Base-by-base conservation (phyloP, 2,888 invertebrate genomes). In the Xylocampa areola region DNA sequence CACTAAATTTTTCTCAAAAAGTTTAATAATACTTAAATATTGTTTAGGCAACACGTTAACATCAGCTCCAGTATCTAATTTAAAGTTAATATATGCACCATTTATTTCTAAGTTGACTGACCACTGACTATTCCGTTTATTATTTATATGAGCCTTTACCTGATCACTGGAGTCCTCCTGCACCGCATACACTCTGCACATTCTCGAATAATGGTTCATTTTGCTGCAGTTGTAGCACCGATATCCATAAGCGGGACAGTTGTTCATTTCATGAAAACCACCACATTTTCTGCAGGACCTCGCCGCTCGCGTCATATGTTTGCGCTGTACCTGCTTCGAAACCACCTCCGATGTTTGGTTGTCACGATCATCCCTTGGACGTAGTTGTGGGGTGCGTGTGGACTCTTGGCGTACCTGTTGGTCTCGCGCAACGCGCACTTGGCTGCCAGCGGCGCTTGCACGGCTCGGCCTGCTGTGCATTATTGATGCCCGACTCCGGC, bases 61-160 rank as follows among this genome's bases (percentile, higher is more conserved):
- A 29, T 73, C 71, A 2, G 69, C 71, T 25, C 70, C 68, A 30
- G 73, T 68, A 32, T 71, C 68, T 27, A 73, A 21, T 57, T 72
- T 72, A 51, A 73, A 76, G 11, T 25, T 21, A 3, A 71, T 58
- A 21, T 17, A n/a, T 14, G 13, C 13, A 21, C 44, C 33, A 29
- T 61, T 64, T 21, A 74, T 62, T 4, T 54, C 25, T 37, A 70
- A 44, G 4, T 47, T 39, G 1, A 57, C 52, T 0, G 44, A 51
- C 66, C 65, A 74, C 17, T 66, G 60, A 50, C 40, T 45, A 30
- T 17, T 39, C 33, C 6, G 21, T 29, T 5, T 6, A 23, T 27
- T 23, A 45, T 39, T 32, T 14, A 36, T 21, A 6, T 7, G 4
- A 8, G n/a, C n/a, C 29, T 35, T 61, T 66, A 76, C 61, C 65